Conservation (phyloP, 2,888 invertebrate genomes). For the Dryobota labecula region DNA sequence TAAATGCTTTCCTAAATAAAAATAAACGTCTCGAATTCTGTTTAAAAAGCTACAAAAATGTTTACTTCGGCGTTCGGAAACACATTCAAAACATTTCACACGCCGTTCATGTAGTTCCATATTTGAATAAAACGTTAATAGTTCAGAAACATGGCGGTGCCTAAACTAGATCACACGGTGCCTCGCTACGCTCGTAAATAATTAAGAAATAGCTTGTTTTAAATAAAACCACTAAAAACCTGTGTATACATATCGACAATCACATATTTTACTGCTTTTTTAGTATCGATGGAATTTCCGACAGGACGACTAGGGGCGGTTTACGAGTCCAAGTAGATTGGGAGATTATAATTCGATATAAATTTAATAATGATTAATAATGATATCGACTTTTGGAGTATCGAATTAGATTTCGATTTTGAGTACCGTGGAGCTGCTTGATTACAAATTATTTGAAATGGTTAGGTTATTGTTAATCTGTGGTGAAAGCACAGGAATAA, state of each 20-base stretch:
- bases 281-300: conserved; percentile 76
- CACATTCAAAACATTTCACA: conserved; percentile 55
- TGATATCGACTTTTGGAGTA: conserved; percentile 81
- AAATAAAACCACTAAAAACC: conserved; percentile 67
- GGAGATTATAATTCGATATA: conserved; percentile 85
- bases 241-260: conserved; percentile 74
- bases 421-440: conserved; percentile 58
- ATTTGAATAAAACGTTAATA: conserved; percentile 58
- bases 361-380: conserved; percentile 88
- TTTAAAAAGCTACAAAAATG: conserved; percentile 23
- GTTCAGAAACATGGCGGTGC: conserved; percentile 53
- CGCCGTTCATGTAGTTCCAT: conserved; percentile 40
- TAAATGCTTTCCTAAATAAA: background rate
- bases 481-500: conserved; percentile 18
- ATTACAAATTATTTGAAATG: conserved; percentile 53
- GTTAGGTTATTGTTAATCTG: conserved; percentile 41
- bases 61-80: conserved; percentile 34
- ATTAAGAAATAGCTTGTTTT: conserved; percentile 68
- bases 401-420: conserved; percentile 66
- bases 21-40: background rate
- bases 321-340: conserved; percentile 77
- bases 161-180: conserved; percentile 62
- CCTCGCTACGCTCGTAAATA: conserved; percentile 62
- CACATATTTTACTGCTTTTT: conserved; percentile 82
- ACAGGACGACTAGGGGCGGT: conserved; percentile 73